phyloP scores from a whole-genome alignment of 2,888 invertebrate genomes.

The Stomorhina lunata region DNA sequence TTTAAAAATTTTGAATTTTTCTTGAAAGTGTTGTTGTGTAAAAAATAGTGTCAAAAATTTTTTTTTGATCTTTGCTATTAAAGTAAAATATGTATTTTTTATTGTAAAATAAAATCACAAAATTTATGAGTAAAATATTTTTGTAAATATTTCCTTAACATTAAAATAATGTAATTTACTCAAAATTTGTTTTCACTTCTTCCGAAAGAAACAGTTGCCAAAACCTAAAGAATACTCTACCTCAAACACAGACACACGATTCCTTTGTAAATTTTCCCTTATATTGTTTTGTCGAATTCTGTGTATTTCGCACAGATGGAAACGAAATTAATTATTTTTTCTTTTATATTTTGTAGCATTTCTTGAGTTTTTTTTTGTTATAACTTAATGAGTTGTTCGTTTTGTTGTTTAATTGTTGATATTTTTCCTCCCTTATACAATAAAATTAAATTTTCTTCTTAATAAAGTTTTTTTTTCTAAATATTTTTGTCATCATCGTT shows the following conservation, averaged over 20 bases:
- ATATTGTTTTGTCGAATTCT: too few relatives aligned
- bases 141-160: neutral
- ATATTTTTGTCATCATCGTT: neutral
- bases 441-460: neutral
- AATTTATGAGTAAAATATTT: neutral
- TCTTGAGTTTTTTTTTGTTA: neutral
- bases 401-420: neutral
- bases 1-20: neutral
- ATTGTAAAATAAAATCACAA: neutral
- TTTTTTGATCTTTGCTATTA: neutral
- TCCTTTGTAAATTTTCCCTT: neutral
- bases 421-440: neutral
- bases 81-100: too few relatives aligned
- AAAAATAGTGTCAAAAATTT: conserved; percentile 30
- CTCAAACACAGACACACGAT: neutral
- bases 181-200: conserved; percentile 27
- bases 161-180: conserved; percentile 25
- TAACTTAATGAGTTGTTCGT: neutral
- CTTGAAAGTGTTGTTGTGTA: neutral
- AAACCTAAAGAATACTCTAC: neutral
- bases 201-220: conserved; percentile 5
- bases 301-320: neutral
- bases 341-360: neutral
- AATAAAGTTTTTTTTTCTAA: neutral
- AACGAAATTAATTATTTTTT: neutral